These are phyloP conservation scores for Drosophila fungiperda DNA, from an alignment of 2,888 invertebrate genomes.

Conservation along the genomic window DNA sequence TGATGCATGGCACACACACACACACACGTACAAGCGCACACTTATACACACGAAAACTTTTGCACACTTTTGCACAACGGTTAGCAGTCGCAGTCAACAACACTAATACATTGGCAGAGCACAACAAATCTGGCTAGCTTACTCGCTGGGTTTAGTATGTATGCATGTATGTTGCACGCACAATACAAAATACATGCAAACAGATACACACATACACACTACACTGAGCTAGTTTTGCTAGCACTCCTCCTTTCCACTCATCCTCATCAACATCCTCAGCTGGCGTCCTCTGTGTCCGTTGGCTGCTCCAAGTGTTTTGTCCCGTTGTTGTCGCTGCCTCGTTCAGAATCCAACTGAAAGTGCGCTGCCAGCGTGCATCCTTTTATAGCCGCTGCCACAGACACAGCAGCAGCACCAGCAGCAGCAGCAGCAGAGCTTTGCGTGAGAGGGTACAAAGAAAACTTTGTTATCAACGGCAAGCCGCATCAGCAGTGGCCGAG, in stretches of 20 bases:
- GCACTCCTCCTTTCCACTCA: slow-evolving; percentile 54
- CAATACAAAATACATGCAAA: neutral
- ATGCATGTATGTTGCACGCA: slow-evolving; percentile 3
- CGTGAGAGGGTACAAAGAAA: slow-evolving; percentile 43
- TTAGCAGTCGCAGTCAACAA: slow-evolving; percentile 4
- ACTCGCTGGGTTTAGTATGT: slow-evolving; percentile 9
- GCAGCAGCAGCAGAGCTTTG: slow-evolving; percentile 51
- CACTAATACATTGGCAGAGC: slow-evolving; percentile 16
- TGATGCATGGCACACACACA: slow-evolving; percentile 20
- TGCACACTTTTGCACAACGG: slow-evolving; percentile 4
- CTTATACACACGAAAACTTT: slow-evolving; percentile 6
- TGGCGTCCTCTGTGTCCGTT: slow-evolving; percentile 31
- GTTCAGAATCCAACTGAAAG: slow-evolving; percentile 80
- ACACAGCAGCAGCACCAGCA: slow-evolving; percentile 12
- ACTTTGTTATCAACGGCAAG: slow-evolving; percentile 57
- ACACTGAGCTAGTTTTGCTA: slow-evolving; percentile 73
- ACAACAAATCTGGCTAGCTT: slow-evolving; percentile 6
- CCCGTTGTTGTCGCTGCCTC: slow-evolving; percentile 69
- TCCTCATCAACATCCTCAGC: slow-evolving; percentile 26
- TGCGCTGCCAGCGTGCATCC: slow-evolving; percentile 65
- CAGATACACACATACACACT: slow-evolving; percentile 15
- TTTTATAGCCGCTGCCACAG: slow-evolving; percentile 62
- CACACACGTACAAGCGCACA: slow-evolving; percentile 11
- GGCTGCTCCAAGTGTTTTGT: slow-evolving; percentile 36
- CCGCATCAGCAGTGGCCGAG: slow-evolving; percentile 20